Evolutionary conservation across 2,797 vertebrate genomes (phyloP).

Genomic region (Eulemur rubriventer): DNA sequence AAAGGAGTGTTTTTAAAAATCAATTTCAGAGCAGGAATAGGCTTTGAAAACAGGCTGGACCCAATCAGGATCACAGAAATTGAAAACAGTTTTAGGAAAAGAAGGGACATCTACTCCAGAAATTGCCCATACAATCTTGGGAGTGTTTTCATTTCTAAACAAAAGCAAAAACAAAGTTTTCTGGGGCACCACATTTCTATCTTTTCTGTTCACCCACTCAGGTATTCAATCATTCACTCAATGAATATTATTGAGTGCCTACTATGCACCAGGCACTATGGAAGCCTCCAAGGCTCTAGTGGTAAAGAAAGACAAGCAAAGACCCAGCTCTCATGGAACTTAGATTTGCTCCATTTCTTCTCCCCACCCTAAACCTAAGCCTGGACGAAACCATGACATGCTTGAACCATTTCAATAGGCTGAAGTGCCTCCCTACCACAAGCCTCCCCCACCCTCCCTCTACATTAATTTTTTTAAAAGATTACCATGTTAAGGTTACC

Average conservation of each 20-base stretch:
- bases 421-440: neutral
- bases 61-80: constrained; percentile 36
- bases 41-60: constrained; percentile 43
- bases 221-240: neutral
- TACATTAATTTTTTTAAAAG: neutral
- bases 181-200: neutral
- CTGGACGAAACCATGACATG: neutral
- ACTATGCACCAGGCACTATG: neutral
- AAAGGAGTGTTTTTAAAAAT: constrained; percentile 61
- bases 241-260: neutral
- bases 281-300: neutral
- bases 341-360: neutral
- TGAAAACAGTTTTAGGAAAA: neutral
- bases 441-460: neutral
- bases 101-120: neutral
- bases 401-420: neutral
- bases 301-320: neutral
- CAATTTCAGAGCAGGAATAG: constrained; percentile 37
- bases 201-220: neutral
- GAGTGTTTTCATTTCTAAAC: constrained; percentile 29
- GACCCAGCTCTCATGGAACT: neutral
- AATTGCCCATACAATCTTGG: neutral
- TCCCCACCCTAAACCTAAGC: neutral
- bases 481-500: neutral
- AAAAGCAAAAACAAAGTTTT: constrained; percentile 35